Percentiles rank a stretch among this genome's conserved stretches.
Conservation (phyloP, 2,888 invertebrate genomes). For the Orthonychiurus folsomi region DNA sequence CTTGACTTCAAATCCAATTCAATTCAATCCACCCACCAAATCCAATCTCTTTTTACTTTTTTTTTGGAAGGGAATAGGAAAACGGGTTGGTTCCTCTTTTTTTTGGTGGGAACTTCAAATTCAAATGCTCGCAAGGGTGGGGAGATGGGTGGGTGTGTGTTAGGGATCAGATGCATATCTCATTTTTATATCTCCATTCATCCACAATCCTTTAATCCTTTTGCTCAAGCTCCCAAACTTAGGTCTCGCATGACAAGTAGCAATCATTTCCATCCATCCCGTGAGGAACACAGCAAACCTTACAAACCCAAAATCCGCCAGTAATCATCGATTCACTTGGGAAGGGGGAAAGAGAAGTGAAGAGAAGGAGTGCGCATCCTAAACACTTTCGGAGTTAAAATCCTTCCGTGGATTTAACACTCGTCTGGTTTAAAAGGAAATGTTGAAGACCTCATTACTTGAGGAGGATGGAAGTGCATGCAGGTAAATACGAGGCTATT, state of each 20-base stretch:
- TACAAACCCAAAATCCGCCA: not conserved
- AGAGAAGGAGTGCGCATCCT: not conserved
- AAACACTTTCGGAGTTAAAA: too few relatives aligned
- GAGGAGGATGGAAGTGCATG: too few relatives aligned
- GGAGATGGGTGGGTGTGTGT: too few relatives aligned
- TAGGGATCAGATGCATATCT: not conserved
- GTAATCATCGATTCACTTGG: not conserved
- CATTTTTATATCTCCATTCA: not conserved
- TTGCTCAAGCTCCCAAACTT: slow-evolving; percentile 10
- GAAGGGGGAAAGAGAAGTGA: too few relatives aligned
- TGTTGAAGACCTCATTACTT: too few relatives aligned
- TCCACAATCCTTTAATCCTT: not conserved
- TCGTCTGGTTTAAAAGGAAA: too few relatives aligned
- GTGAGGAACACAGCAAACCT: not conserved
- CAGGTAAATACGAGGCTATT: too few relatives aligned
- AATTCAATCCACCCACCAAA: slow-evolving; percentile 13
- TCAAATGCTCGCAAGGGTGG: too few relatives aligned
- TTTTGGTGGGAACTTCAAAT: too few relatives aligned
- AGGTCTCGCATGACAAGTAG: slow-evolving; percentile 19
- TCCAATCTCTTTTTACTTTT: slow-evolving; percentile 12
- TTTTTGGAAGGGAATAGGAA: not conserved
- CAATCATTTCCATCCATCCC: slow-evolving; percentile 17
- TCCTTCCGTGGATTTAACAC: too few relatives aligned
- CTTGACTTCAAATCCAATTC: slow-evolving; percentile 1
- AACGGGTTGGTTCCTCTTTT: too few relatives aligned